Evolutionary conservation across 2,797 vertebrate genomes (phyloP).

Genomic region (Salmo trutta): DNA sequence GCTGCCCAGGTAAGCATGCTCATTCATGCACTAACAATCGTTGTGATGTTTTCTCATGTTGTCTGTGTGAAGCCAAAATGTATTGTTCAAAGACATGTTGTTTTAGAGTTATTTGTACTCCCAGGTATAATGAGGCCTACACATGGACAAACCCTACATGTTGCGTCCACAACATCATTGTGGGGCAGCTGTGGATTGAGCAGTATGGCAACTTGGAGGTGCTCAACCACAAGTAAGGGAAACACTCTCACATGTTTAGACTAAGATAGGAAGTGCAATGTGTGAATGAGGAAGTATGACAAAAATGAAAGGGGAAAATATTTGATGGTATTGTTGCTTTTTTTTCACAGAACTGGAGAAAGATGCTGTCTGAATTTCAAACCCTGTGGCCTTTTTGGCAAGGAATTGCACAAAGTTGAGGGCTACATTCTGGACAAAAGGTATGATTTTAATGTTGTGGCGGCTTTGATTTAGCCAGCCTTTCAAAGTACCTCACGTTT

Average conservation of each 20-base stretch:
- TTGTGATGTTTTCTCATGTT: not conserved
- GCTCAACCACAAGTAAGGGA: constrained; percentile 92
- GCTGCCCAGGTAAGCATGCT: constrained; percentile 87
- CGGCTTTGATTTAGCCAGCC: not conserved
- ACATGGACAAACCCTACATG: constrained; percentile 98
- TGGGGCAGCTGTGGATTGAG: constrained; percentile 98
- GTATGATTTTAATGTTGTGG: constrained; percentile 61
- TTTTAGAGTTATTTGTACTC: not conserved
- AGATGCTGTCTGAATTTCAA: constrained; percentile 93
- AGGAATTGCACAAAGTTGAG: constrained; percentile 97
- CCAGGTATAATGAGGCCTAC: constrained; percentile 91
- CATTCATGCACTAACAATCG: not conserved
- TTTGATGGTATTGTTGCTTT: constrained; percentile 46
- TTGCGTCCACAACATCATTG: constrained; percentile 97
- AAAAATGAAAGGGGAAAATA: constrained; percentile 46
- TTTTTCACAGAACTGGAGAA: constrained; percentile 88
- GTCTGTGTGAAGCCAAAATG: not conserved
- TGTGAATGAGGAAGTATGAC: not conserved
- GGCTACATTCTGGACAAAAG: constrained; percentile 98
- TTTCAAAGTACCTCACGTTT: not conserved
- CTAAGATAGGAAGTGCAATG: not conserved
- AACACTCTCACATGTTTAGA: not conserved
- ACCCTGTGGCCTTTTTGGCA: constrained; percentile 94
- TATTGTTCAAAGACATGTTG: not conserved
- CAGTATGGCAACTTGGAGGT: constrained; percentile 97